Evolutionary conservation across 2,888 invertebrate genomes (phyloP).

Genomic region (Metellina segmentata): DNA sequence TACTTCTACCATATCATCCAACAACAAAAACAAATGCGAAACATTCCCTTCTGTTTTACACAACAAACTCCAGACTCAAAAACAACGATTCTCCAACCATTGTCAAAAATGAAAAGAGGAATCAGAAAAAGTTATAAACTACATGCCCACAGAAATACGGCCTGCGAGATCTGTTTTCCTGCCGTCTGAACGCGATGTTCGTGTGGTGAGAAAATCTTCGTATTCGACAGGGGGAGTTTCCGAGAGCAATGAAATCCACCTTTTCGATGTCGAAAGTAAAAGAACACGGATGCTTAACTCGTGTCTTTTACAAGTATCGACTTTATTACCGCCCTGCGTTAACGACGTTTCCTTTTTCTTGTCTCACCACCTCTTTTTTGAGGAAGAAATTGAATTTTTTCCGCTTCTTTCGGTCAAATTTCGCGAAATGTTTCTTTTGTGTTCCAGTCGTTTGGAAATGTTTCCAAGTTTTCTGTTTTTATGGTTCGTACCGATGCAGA

Average conservation of each 20-base stretch:
- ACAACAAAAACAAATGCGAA: too few relatives aligned
- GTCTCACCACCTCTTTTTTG: conserved; percentile 1
- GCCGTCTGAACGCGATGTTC: conserved; percentile 8
- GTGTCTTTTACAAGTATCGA: conserved; percentile 42
- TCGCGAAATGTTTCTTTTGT: background rate
- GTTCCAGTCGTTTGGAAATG: background rate
- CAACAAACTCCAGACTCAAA: too few relatives aligned
- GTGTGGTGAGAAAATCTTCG: conserved; percentile 45
- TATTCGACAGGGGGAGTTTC: conserved; percentile 22
- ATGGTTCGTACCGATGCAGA: background rate
- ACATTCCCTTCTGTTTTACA: too few relatives aligned
- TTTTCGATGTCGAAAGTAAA: conserved; percentile 48
- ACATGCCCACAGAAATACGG: too few relatives aligned
- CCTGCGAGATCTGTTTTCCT: background rate
- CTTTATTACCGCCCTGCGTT: conserved; percentile 31
- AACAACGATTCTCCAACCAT: too few relatives aligned
- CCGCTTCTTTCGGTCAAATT: background rate
- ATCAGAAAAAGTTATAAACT: too few relatives aligned
- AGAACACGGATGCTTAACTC: conserved; percentile 49
- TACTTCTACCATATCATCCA: too few relatives aligned
- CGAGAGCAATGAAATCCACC: conserved; percentile 44
- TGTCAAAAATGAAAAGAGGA: too few relatives aligned
- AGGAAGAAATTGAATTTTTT: background rate
- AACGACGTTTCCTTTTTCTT: conserved; percentile 1
- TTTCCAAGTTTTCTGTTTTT: background rate